phyloP scores from a whole-genome alignment of 2,888 invertebrate genomes.

The Poecilobothrus nobilitatus region DNA sequence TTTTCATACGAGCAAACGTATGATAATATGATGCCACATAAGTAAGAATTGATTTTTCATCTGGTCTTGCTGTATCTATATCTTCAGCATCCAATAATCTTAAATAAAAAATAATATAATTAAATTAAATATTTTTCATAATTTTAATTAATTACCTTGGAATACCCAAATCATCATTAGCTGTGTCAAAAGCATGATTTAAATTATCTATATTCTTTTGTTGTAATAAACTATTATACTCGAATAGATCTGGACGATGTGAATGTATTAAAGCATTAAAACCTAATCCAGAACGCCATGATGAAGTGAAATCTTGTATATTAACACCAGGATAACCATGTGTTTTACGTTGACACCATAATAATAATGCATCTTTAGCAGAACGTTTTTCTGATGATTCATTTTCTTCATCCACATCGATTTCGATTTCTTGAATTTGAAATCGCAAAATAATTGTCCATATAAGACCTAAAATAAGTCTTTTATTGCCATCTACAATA shows the following conservation, averaged over 20 bases:
- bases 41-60: constrained; percentile 98
- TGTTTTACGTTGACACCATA: constrained; percentile 99
- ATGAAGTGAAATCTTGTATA: constrained; percentile 82
- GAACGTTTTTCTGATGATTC: constrained; percentile 97
- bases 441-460: constrained; percentile 99
- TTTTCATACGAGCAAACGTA: constrained; percentile 98
- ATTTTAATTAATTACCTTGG: constrained; percentile 46
- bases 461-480: constrained; percentile 92
- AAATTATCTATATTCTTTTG: constrained; percentile 86
- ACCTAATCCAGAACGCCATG: constrained; percentile 93
- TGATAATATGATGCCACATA: constrained; percentile 99
- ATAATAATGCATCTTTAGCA: constrained; percentile 92
- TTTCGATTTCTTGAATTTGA: constrained; percentile 98
- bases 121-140: not conserved
- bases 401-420: constrained; percentile 93
- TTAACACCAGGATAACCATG: constrained; percentile 85
- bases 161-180: constrained; percentile 86
- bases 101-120: constrained; percentile 3
- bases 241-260: constrained; percentile 92
- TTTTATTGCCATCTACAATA: constrained; percentile 95
- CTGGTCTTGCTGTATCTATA: constrained; percentile 86
- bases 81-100: constrained; percentile 92
- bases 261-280: constrained; percentile 98
- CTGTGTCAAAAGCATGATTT: constrained; percentile 95
- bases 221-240: constrained; percentile 71